Evolutionary conservation across 2,888 invertebrate species (phyloP).

Genomic region (Nomada flava): DNA sequence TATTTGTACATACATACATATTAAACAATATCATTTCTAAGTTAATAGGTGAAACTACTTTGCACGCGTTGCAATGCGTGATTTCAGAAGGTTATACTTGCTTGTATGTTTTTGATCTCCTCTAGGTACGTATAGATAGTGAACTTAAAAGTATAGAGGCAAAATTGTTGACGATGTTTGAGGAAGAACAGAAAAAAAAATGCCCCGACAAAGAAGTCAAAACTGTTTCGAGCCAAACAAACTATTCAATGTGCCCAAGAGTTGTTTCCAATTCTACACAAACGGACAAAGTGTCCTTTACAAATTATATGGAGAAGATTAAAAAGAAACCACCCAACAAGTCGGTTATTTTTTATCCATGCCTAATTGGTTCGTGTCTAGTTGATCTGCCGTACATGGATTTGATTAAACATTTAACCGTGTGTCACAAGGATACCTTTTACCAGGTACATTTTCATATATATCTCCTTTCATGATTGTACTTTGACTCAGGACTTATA

Average conservation of each 20-base stretch:
- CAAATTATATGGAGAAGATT: background rate
- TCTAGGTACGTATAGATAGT: background rate
- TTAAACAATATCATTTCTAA: background rate
- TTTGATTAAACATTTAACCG: slow-evolving; percentile 85
- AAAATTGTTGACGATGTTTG: background rate
- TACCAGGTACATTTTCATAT: slow-evolving; percentile 83
- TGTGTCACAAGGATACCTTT: slow-evolving; percentile 84
- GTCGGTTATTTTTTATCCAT: slow-evolving; percentile 61
- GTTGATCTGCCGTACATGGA: slow-evolving; percentile 84
- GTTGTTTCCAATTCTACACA: slow-evolving; percentile 1
- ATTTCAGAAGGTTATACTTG: background rate
- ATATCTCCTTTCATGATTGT: slow-evolving; percentile 1
- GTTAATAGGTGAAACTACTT: background rate
- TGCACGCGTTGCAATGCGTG: background rate
- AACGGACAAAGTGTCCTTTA: background rate
- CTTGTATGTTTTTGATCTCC: background rate
- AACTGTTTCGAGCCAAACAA: slow-evolving; percentile 14
- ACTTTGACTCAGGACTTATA: background rate
- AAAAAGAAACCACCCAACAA: background rate
- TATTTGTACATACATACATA: background rate
- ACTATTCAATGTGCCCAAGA: background rate
- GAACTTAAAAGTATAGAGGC: background rate
- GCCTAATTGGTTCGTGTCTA: slow-evolving; percentile 84
- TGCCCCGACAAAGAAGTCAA: background rate
- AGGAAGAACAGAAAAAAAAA: background rate